Conservation (phyloP, 2,888 invertebrate genomes). For the Galerucella calmariensis region DNA sequence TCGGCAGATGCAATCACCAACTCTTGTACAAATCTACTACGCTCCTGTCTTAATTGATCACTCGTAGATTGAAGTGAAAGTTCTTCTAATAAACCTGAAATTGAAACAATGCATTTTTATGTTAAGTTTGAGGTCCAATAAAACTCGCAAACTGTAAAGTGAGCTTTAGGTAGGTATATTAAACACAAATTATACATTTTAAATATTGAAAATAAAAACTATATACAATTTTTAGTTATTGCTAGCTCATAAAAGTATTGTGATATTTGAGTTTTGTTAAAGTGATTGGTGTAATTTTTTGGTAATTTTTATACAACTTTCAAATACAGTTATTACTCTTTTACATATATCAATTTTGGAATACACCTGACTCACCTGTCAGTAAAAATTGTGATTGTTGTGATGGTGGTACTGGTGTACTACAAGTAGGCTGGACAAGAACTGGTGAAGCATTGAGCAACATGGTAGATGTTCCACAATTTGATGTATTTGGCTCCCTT, state of each 20-base stretch:
- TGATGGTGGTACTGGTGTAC: slow-evolving; percentile 56
- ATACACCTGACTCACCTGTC: slow-evolving; percentile 48
- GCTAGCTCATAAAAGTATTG: too few relatives aligned
- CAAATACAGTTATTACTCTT: too few relatives aligned
- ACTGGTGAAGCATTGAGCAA: slow-evolving; percentile 61
- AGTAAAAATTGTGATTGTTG: slow-evolving; percentile 61
- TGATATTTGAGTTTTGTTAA: too few relatives aligned
- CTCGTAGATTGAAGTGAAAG: slow-evolving; percentile 69
- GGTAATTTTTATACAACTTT: too few relatives aligned
- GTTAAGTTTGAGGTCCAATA: too few relatives aligned
- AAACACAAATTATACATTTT: too few relatives aligned
- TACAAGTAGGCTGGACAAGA: slow-evolving; percentile 58
- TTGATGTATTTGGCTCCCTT: slow-evolving; percentile 54
- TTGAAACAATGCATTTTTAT: not conserved
- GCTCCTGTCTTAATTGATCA: slow-evolving; percentile 72
- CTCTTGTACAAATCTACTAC: slow-evolving; percentile 77
- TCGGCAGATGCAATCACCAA: slow-evolving; percentile 70
- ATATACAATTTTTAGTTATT: too few relatives aligned
- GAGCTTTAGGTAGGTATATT: too few relatives aligned
- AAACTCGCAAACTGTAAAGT: too few relatives aligned
- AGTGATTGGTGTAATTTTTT: too few relatives aligned
- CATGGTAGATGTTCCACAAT: slow-evolving; percentile 56
- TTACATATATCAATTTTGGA: too few relatives aligned
- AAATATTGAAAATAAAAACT: too few relatives aligned
- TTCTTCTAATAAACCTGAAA: slow-evolving; percentile 63